phyloP scores from a whole-genome alignment of 2,113 vertebrate genomes.

The Hylia prasina region DNA sequence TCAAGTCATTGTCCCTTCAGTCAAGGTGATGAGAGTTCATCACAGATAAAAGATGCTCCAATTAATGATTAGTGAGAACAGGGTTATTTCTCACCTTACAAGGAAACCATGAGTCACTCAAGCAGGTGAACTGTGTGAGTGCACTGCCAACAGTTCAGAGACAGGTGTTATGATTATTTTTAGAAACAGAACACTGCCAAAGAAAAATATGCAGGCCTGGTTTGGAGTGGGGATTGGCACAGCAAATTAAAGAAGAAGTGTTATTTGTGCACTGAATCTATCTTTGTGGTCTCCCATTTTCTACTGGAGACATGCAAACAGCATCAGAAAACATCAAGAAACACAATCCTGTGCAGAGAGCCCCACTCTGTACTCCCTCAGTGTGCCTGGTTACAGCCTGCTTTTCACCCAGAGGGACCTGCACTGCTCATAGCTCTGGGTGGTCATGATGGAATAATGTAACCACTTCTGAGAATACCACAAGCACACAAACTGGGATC shows the following conservation, averaged over 20 bases:
- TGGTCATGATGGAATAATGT: fast-evolving
- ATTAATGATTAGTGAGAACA: not conserved
- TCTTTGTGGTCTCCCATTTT: not conserved
- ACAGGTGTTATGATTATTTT: not conserved
- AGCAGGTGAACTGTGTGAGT: not conserved
- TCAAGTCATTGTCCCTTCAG: not conserved
- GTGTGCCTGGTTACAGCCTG: not conserved
- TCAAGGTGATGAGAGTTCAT: not conserved
- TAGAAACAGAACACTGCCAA: not conserved
- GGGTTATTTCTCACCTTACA: not conserved
- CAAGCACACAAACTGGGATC: not conserved
- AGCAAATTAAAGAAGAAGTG: not conserved
- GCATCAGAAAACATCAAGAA: not conserved
- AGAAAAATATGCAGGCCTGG: not conserved
- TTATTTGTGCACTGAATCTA: not conserved
- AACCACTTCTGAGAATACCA: not conserved
- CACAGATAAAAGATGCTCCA: not conserved
- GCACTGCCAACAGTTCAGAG: not conserved
- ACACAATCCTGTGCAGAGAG: not conserved
- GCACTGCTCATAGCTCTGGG: fast-evolving
- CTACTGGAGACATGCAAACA: not conserved
- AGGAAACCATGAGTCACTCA: not conserved
- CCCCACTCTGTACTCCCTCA: not conserved
- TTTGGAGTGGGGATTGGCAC: not conserved
- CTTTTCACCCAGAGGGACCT: too few species aligned